Evolutionary conservation across 2,888 invertebrate species (phyloP).

Genomic region (Chouioia cunea): DNA sequence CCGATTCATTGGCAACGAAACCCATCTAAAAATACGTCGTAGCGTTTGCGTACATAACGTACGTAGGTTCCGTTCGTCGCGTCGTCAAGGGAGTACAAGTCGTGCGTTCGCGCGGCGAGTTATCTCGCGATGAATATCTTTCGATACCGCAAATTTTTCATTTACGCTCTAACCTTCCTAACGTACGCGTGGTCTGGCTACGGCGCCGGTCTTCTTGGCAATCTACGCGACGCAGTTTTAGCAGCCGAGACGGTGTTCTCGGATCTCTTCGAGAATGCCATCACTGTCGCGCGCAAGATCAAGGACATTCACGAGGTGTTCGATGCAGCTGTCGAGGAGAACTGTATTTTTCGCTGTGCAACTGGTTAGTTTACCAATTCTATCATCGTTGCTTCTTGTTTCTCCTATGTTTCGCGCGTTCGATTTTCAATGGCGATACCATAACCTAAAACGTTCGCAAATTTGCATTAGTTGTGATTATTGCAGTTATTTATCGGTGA

Average conservation of each 20-base stretch:
- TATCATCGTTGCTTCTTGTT: background rate
- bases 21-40: no score
- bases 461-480: no score
- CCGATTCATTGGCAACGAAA: no score
- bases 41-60: no score
- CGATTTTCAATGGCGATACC: background rate
- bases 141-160: conserved; percentile 78
- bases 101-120: conserved; percentile 4
- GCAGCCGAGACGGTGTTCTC: conserved; percentile 85
- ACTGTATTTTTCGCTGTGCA: conserved; percentile 83
- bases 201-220: conserved; percentile 80
- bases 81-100: no score
- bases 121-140: conserved; percentile 77
- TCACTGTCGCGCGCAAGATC: conserved; percentile 81
- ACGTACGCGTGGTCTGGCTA: conserved; percentile 86
- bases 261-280: conserved; percentile 80
- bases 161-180: conserved; percentile 81
- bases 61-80: no score
- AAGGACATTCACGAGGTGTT: conserved; percentile 84
- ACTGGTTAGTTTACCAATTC: conserved; percentile 26
- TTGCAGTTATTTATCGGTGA: no score
- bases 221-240: conserved; percentile 83
- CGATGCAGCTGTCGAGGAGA: conserved; percentile 87
- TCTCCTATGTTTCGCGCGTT: background rate
- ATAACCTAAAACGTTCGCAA: no score